Conservation (phyloP, 2,888 invertebrate species). For the Shargacucullia verbasci region DNA sequence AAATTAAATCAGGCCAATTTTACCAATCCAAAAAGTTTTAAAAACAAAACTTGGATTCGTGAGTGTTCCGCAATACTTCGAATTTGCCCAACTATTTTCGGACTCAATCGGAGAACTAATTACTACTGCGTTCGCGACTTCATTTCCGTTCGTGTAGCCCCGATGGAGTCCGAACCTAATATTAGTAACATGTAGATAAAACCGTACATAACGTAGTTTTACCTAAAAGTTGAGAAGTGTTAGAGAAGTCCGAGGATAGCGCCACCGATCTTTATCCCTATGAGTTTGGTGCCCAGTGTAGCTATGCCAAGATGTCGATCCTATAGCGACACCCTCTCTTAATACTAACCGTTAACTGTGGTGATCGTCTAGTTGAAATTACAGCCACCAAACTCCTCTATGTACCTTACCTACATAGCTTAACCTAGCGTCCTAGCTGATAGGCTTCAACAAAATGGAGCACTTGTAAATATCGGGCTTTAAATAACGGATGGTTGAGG, state of each 20-base stretch:
- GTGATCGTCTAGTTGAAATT: constrained; percentile 18
- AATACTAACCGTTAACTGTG: constrained; percentile 9
- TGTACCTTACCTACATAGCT: constrained; percentile 34
- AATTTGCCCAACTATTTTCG: no score
- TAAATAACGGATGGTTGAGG: constrained; percentile 15
- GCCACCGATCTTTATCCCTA: constrained; percentile 9
- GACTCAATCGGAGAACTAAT: no score
- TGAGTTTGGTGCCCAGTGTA: constrained; percentile 28
- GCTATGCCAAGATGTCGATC: constrained; percentile 15
- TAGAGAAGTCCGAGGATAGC: constrained; percentile 28
- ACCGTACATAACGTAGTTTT: neutral
- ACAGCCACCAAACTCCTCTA: constrained; percentile 35
- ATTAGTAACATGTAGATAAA: neutral
- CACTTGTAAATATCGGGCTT: constrained; percentile 15
- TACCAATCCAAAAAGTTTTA: no score
- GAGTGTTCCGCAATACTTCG: no score
- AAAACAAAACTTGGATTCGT: no score
- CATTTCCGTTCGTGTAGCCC: no score
- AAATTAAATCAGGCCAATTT: no score
- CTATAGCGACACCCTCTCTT: constrained; percentile 19
- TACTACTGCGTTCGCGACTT: no score
- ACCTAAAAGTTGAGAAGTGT: neutral
- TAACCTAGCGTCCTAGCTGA: constrained; percentile 47
- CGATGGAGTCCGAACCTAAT: no score
- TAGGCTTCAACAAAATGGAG: constrained; percentile 10